Conservation (phyloP, 2,888 invertebrate genomes). For the Pseudoips prasinana region DNA sequence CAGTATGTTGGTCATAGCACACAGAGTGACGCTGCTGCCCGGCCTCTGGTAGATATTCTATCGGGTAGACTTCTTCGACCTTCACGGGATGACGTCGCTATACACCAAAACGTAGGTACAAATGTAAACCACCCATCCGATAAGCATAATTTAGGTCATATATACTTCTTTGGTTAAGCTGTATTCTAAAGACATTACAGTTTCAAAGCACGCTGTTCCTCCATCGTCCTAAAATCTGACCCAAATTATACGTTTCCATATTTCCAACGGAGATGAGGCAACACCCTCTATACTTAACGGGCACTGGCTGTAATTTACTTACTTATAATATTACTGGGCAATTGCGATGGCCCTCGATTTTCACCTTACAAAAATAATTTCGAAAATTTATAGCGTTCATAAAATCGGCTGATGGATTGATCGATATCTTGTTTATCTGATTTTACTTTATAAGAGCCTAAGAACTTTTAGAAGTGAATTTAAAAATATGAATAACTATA, state of each 20-base stretch:
- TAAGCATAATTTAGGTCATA: no score
- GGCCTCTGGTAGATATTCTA: no score
- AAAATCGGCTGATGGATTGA: constrained; percentile 55
- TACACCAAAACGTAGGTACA: no score
- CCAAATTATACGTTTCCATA: constrained; percentile 31
- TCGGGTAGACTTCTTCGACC: no score
- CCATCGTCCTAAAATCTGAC: constrained; percentile 22
- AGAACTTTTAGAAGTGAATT: constrained; percentile 22
- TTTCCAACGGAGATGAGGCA: constrained; percentile 26
- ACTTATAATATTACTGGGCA: constrained; percentile 46
- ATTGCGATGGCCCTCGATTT: constrained; percentile 46
- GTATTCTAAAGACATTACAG: no score
- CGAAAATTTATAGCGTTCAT: constrained; percentile 55
- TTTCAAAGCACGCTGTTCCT: constrained; percentile 19
- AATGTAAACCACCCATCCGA: no score
- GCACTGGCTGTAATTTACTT: constrained; percentile 54
- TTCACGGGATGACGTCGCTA: no score
- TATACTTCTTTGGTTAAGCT: no score
- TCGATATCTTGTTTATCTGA: constrained; percentile 47
- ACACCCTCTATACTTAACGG: constrained; percentile 46
- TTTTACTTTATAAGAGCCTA: constrained; percentile 14
- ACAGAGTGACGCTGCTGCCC: no score
- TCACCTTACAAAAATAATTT: constrained; percentile 48
- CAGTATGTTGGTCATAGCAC: no score
- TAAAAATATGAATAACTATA: no score